Base-by-base conservation (phyloP, 2,113 vertebrate genomes). In the Carollia perspicillata region DNA sequence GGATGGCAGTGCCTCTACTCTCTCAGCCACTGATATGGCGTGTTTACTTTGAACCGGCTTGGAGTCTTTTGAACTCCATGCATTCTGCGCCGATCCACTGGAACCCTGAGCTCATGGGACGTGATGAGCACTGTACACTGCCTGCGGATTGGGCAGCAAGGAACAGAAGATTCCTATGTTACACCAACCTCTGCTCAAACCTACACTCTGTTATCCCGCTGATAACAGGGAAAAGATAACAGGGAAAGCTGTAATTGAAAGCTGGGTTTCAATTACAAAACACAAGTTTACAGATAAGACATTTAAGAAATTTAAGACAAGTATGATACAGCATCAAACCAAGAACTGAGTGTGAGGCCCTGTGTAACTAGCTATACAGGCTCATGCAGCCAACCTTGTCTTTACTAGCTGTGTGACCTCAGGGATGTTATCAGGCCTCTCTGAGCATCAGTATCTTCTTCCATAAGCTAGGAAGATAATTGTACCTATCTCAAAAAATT, bases 1-100 rank as follows among this genome's bases (percentile, higher is more conserved):
- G 44, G 44, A 22, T n/a, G 1, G 26, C 8, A 18, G 5, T 37
- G 16, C 9, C 40, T 7, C 26, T 7, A 5, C 1, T 0, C 5
- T 20, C 83, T 71, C 44, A 26, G 37, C 37, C 58, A 44, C 6
- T 60, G 63, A 20, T n/a, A 8, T 4, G 28, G 6, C 40, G 14
- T 14, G 18, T 4, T 74, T 35, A 44, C 26, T 13, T 20, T 47
- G 58, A 12, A 26, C 37, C 40, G 35, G 14, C 12, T 14, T 23
- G 22, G 69, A 40, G 37, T 66, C 35, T 81, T 65, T 60, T 65
- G 55, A 65, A 65, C 11, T 6, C 28, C 20, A 4, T 6, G 33
- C 30, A 49, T 8, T 13, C 6, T 8, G 11, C 8, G 12, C 4
- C 1, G 0, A 8, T 23, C 55, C 37, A 9, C 47, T 33, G 30